A percentile compares a stretch with the other conserved stretches of the same genome.
Evolutionary conservation across 2,888 invertebrate genomes (phyloP).

Genomic region (Pristionchus mayeri): DNA sequence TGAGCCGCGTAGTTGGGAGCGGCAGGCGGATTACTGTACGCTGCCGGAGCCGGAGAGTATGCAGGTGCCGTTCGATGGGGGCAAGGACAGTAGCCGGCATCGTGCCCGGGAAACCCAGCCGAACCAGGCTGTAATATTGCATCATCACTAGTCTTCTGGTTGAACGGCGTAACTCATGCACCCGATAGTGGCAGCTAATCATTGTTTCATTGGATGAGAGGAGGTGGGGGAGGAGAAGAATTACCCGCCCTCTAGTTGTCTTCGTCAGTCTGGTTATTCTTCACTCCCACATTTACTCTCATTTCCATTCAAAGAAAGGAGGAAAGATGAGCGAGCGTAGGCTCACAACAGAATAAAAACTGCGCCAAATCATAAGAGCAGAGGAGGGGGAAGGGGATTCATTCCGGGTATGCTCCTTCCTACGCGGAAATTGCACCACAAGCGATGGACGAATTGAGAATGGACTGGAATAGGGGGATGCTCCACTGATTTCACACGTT

Average conservation of each 20-base stretch:
- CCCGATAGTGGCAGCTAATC: background rate
- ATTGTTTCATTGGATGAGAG: too few species aligned
- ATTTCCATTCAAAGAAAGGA: constrained; percentile 34
- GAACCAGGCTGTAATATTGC: background rate
- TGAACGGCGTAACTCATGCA: background rate
- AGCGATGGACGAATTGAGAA: too few species aligned
- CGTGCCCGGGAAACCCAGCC: background rate
- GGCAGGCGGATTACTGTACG: constrained; percentile 5
- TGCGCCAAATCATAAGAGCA: background rate
- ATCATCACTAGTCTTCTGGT: background rate
- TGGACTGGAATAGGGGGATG: too few species aligned
- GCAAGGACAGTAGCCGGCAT: constrained; percentile 47
- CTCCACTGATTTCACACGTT: too few species aligned
- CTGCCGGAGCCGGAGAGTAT: constrained; percentile 26
- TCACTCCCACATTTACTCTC: background rate
- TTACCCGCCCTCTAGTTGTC: background rate
- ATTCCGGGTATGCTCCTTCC: too few species aligned
- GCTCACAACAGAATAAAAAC: too few species aligned
- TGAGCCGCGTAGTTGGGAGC: background rate
- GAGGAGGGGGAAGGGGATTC: background rate
- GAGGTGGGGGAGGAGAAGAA: too few species aligned
- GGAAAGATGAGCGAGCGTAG: too few species aligned
- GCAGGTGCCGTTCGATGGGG: background rate
- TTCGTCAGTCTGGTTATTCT: background rate
- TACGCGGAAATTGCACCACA: too few species aligned